Evolutionary conservation across 2,888 invertebrate genomes (phyloP), one percentile per base, ranked within the genome.

Genomic region (Creontiades dilutus): DNA sequence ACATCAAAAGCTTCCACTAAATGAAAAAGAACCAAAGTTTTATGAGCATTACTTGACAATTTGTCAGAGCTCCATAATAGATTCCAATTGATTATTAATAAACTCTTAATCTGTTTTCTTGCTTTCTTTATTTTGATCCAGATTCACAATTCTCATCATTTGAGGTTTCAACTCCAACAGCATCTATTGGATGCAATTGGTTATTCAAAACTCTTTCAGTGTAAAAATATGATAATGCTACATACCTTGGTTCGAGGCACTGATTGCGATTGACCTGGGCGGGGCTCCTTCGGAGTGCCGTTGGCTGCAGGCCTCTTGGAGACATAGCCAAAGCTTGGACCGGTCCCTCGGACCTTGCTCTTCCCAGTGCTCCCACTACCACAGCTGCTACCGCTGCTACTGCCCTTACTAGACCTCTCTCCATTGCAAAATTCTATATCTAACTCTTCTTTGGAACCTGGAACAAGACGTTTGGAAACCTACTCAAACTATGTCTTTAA

Each of bases 311-410:
- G 94, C 92, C 97, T 95, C 93, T 97, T 97, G 47, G 81, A 82
- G 80, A 97, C 96, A 93, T 97, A 97, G 86, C 97, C 97, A 92
- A 97, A 97, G 93, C 96, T 97, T 92, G 97, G 97, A 12, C 97
- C 97, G 16, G 96, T 96, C 16, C 96, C 96, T 91, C 95, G 93
- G 84, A 94, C 95, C 93, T 97, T 97, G 61, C 95, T 95, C 88
- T 92, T 92, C 14, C 91, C 91, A 28, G 92, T 91, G 94, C 94
- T 89, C 81, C 91, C 90, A 46, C 91, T 90, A 57, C 91, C 90
- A 14, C 92, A 92, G 94, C 94, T 91, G 27, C 92, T 90, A 23
- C 91, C 90, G 82, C 91, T 91, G 80, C 90, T 90, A 19, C 91
- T 90, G 14, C 92, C 92, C 94, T 94, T 91, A n/a, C 91, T 91